These are phyloP conservation scores for Syritta pipiens DNA, from an alignment of 2,888 invertebrate species.

Conservation along the genomic window DNA sequence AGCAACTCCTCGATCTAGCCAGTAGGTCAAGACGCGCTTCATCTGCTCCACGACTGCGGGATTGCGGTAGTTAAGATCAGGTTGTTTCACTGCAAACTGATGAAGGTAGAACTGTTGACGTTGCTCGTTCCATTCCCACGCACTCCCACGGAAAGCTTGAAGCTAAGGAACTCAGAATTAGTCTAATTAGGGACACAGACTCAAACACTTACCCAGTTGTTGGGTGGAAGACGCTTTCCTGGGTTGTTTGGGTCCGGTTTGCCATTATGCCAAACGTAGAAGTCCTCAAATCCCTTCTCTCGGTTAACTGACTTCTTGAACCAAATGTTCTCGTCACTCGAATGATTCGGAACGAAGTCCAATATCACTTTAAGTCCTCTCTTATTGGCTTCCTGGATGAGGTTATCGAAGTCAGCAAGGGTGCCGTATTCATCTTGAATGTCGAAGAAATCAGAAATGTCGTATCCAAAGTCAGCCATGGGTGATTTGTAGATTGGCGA, in stretches of 20 bases:
- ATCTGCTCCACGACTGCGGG: conserved; percentile 82
- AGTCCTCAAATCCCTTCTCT: conserved; percentile 84
- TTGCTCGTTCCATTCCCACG: conserved; percentile 86
- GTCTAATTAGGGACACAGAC: neutral
- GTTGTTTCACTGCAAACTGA: conserved; percentile 85
- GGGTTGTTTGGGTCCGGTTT: conserved; percentile 75
- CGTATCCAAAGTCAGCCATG: conserved; percentile 89
- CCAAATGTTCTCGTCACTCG: conserved; percentile 91
- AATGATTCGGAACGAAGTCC: conserved; percentile 88
- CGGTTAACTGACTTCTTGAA: conserved; percentile 86
- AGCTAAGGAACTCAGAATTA: conserved; percentile 73
- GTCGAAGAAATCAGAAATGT: conserved; percentile 84
- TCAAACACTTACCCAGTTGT: conserved; percentile 73
- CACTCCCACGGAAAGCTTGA: conserved; percentile 84
- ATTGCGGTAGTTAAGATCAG: conserved; percentile 88
- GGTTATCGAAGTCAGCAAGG: conserved; percentile 84
- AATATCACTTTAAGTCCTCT: conserved; percentile 81
- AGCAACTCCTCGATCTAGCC: conserved; percentile 91
- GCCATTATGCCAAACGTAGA: conserved; percentile 87
- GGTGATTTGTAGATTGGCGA: conserved; percentile 88
- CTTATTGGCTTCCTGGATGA: conserved; percentile 81
- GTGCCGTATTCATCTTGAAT: conserved; percentile 86
- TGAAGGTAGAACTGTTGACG: conserved; percentile 87
- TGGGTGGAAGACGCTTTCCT: conserved; percentile 73
- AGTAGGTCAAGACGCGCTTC: conserved; percentile 84